Conservation (phyloP, 2,888 invertebrate genomes). For the Platycnemis pennipes region DNA sequence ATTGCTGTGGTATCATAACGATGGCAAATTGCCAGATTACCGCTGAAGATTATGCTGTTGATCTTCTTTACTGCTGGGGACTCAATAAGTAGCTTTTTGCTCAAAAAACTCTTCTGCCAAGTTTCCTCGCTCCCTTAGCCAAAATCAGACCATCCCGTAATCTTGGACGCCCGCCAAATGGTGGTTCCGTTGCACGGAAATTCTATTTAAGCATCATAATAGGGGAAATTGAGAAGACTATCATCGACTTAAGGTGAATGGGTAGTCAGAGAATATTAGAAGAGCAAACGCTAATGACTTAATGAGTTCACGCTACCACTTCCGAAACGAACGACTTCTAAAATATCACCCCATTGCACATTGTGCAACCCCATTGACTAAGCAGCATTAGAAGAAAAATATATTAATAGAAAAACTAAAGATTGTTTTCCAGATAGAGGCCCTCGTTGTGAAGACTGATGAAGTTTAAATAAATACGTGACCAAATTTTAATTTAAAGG, state of each 20-base stretch:
- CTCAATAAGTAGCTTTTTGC: conserved; percentile 1
- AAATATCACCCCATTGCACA: neutral
- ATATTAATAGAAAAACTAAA: too few relatives aligned
- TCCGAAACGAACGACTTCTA: neutral
- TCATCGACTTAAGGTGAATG: neutral
- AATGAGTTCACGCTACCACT: neutral
- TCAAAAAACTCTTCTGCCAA: neutral
- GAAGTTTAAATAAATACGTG: too few relatives aligned
- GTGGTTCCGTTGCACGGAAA: neutral
- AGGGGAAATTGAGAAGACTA: neutral
- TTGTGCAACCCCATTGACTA: neutral
- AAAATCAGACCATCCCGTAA: neutral
- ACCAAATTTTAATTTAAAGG: too few relatives aligned
- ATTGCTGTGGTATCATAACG: neutral
- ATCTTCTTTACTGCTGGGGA: neutral
- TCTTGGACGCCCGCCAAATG: neutral
- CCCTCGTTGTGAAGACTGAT: too few relatives aligned
- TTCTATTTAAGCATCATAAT: neutral
- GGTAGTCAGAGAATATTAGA: neutral
- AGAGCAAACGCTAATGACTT: neutral
- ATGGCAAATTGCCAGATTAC: conserved; percentile 3
- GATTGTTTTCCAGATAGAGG: too few relatives aligned
- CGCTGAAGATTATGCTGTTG: neutral
- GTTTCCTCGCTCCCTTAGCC: neutral
- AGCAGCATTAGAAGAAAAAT: too few relatives aligned